Percentiles rank a stretch among this genome's conserved stretches.
phyloP scores from a whole-genome alignment of 2,113 vertebrate species.

The Scartelaos histophorus region DNA sequence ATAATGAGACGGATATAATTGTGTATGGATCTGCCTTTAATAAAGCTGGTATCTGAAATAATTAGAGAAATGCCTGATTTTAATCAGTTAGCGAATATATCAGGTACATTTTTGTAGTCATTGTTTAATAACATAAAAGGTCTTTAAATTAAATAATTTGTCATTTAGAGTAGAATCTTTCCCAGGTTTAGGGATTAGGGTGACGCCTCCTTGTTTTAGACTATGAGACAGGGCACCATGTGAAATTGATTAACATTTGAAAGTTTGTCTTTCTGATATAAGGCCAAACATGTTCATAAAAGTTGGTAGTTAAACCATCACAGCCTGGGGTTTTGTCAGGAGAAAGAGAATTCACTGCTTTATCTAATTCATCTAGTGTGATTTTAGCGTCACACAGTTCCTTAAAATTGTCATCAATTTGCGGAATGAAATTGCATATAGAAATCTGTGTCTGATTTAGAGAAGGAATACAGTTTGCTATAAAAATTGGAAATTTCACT shows the following conservation, averaged over 20 bases:
- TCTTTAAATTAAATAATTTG: too few species aligned
- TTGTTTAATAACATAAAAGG: neutral
- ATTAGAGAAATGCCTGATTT: neutral
- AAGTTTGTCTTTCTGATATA: too few species aligned
- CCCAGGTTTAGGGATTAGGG: neutral
- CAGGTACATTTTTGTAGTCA: neutral
- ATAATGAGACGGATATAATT: neutral
- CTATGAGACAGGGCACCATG: neutral
- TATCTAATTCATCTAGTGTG: neutral
- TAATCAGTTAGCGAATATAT: neutral
- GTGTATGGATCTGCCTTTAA: neutral
- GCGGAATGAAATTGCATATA: neutral
- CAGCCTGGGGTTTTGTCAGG: neutral
- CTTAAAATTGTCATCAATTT: too few species aligned
- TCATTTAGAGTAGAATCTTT: neutral
- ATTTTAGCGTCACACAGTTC: neutral
- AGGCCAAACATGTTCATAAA: neutral
- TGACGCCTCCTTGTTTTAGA: neutral
- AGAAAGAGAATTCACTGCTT: neutral
- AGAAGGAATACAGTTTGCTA: neutral
- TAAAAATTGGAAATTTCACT: neutral
- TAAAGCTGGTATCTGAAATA: neutral
- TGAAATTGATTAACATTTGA: too few species aligned
- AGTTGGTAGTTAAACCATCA: neutral
- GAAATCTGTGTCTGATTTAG: neutral